Evolutionary conservation across 2,113 vertebrate species (phyloP).

Genomic region (Ptyas mucosa): DNA sequence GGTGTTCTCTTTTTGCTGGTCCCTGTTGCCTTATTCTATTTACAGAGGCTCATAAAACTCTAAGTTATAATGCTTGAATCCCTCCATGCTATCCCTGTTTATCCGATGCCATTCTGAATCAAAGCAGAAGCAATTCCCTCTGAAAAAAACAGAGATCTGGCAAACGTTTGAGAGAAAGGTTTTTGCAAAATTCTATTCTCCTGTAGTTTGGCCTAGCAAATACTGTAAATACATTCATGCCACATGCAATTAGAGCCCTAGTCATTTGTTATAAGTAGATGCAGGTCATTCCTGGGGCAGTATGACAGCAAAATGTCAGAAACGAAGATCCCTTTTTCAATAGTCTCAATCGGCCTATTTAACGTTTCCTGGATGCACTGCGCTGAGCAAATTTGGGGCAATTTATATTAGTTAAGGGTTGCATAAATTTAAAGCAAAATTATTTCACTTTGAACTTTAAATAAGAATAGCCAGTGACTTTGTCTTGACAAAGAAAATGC

Average conservation of each 20-base stretch:
- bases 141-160: not conserved
- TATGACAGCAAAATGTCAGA: not conserved
- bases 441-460: constrained; percentile 3
- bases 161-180: not conserved
- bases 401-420: not conserved
- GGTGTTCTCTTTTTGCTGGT: not conserved
- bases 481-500: constrained; percentile 10
- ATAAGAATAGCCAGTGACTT: constrained; percentile 4
- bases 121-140: not conserved
- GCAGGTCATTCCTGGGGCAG: not conserved
- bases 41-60: not conserved
- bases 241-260: not conserved
- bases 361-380: not conserved
- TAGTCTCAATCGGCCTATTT: not conserved
- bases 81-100: not conserved
- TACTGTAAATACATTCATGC: not conserved
- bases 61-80: not conserved
- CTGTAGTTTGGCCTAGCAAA: not conserved
- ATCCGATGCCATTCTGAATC: not conserved
- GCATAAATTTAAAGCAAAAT: constrained; percentile 5
- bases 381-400: not conserved
- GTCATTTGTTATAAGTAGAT: not conserved
- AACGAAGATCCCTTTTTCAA: not conserved
- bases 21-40: not conserved
- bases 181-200: not conserved